Evolutionary conservation across 2,797 vertebrate species (phyloP).

Genomic region (Pogoniulus pusillus): DNA sequence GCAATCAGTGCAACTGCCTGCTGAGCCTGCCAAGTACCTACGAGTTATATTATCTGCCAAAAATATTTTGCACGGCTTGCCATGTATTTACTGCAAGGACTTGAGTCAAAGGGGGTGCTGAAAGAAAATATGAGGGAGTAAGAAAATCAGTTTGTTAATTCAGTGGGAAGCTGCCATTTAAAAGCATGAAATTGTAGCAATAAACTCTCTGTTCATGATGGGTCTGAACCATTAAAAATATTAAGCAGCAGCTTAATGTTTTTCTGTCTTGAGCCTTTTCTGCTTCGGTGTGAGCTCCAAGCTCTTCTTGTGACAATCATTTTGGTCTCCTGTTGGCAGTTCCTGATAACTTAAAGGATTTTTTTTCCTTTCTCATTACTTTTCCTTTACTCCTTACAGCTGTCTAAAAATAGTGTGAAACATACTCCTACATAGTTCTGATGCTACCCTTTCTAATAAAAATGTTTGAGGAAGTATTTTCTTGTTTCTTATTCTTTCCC

Average conservation of each 20-base stretch:
- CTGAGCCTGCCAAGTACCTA: slow-evolving; percentile 11
- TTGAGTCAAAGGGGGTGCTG: not conserved
- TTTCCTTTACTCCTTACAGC: not conserved
- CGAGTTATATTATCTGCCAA: not conserved
- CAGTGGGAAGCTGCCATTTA: not conserved
- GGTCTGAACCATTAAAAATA: not conserved
- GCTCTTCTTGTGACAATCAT: not conserved
- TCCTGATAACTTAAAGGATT: not conserved
- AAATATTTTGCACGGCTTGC: not conserved
- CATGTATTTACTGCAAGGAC: not conserved
- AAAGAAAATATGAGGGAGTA: not conserved
- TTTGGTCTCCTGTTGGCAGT: not conserved
- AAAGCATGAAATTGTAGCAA: not conserved
- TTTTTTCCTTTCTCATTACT: not conserved
- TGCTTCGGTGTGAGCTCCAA: not conserved
- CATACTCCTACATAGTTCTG: not conserved
- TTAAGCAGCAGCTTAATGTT: not conserved
- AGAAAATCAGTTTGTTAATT: not conserved
- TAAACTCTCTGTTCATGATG: not conserved
- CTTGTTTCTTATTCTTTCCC: not conserved
- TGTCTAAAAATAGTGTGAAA: not conserved
- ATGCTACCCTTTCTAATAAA: not conserved
- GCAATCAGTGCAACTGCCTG: slow-evolving; percentile 21
- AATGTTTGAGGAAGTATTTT: not conserved
- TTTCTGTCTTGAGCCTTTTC: not conserved